Evolutionary conservation across 2,888 invertebrate species (phyloP), one percentile per base, ranked within the genome.

Genomic region (Ditula angustiorana): DNA sequence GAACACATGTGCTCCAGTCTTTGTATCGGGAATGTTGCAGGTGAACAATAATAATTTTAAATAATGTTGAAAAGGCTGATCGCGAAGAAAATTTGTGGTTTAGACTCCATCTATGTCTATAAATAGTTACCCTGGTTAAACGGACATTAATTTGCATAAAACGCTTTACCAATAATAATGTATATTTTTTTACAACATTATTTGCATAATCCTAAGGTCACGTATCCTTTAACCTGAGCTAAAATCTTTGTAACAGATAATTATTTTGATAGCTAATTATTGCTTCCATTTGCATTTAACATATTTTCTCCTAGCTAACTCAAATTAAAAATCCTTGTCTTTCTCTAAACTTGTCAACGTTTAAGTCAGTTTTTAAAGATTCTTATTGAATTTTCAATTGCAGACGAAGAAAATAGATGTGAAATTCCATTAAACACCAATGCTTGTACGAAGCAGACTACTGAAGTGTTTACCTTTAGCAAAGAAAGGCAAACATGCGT

Each of bases 401-500:
- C 19, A 44, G 33, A 23, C 11, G 16, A n/a, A 19, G 2, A 8
- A n/a, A 7, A 16, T 2, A 33, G 1, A 19, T 61, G 61, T 24
- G 44, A 44, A 5, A 8, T 46, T 8, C 44, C 53, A n/a, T 19
- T 61, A 10, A 44, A 61, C 24, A 53, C 44, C 8, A 44, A 16
- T 2, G 30, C 21, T 1, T 61, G 61, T 21, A 33, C 16, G 13
- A 21, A 5, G 1, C 23, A 46, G 11, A 10, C 2, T 19, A 33
- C 24, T 16, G n/a, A 33, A 61, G 61, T 61, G 16, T 61, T 16
- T 52, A 61, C 61, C 11, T 61, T 23, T 33, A 33, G 13, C 16
- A 53, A 4, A 4, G 19, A 41, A 2, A 41, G 19, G 35, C 24
- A 23, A 26, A 16, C n/a, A 10, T 61, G 61, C 19, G 24, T 61